Base-by-base conservation (phyloP, 30 jellyfish, hydroid and myxozoan species). In the Calvadosia cruxmelitensis region DNA sequence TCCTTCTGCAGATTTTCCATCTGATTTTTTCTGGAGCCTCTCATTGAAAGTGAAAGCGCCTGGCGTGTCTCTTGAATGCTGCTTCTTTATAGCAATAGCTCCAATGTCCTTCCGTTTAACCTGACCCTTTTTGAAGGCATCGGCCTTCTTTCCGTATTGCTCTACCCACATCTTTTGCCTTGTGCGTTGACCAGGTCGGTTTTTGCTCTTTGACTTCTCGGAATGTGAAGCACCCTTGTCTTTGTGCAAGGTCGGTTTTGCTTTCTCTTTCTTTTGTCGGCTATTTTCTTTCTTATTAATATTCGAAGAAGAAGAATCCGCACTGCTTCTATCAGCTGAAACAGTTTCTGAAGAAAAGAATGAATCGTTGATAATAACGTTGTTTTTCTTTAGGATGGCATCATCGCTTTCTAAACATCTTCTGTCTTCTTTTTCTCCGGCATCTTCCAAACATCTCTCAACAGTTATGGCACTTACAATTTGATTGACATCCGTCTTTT, bases 171-270 rank as follows among this genome's bases (percentile, higher is more conserved):
- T 48, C 29, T 63, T 64, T 52, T 78, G 66, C 29, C 93, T 64
- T 23, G 84, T 75, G 49, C 93, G 64, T 50, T 80, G 93, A 0
- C 93, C 93, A 49, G 72, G 76, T 50, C 93, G 27, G 50, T 80
- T 80, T 53, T 74, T 78, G n/a, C 64, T 42, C 51, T 63, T 63
- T 50, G n/a, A 29, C 3, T 50, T 27, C 1, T 20, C 35, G 29
- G 29, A 70, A 27, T 31, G 31, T 20, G 64, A 65, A 20, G 0
- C 49, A 27, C 16, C 57, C 69, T 31, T 68, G 35, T 77, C 57
- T 25, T 50, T 35, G 20, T 33, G 36, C 27, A 31, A 31, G 27
- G 48, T 15, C 7, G 31, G 63, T 24, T 16, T 24, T 20, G 28
- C 50, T 27, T 53, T 62, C 25, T 29, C 23, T 29, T 1, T 31